A percentile compares a stretch with the other conserved stretches of the same genome.
Evolutionary conservation across 2,888 invertebrate genomes (phyloP).

Genomic region (Torymus aiolomorphi): DNA sequence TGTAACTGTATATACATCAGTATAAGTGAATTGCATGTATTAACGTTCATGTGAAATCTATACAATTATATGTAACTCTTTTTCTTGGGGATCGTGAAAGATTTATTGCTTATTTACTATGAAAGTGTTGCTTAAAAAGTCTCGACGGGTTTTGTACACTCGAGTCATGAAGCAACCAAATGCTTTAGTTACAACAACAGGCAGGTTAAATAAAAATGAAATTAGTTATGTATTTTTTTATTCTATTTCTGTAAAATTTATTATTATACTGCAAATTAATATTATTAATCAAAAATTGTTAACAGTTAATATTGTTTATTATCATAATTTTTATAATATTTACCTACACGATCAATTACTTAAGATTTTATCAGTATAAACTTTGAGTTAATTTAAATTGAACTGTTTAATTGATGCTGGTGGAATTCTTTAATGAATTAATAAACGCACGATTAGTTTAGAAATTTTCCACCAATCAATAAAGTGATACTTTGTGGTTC

Average conservation of each 20-base stretch:
- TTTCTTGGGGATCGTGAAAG: constrained; percentile 30
- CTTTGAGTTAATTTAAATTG: neutral
- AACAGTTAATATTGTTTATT: constrained; percentile 5
- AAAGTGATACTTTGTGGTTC: constrained; percentile 17
- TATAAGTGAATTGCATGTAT: neutral
- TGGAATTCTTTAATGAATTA: neutral
- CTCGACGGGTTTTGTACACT: too few species aligned
- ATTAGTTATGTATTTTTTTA: constrained; percentile 1
- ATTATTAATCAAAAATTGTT: neutral
- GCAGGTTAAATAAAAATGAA: too few species aligned
- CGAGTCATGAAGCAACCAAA: too few species aligned
- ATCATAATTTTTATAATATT: constrained; percentile 25
- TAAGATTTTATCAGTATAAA: constrained; percentile 7
- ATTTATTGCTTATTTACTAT: constrained; percentile 6
- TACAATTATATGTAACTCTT: constrained; percentile 15
- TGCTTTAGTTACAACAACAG: too few species aligned
- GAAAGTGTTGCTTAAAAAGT: constrained; percentile 9
- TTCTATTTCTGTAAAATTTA: constrained; percentile 4
- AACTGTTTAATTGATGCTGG: neutral
- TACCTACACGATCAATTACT: constrained; percentile 41
- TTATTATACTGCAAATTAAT: constrained; percentile 14
- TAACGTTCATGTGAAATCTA: neutral
- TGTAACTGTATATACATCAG: neutral
- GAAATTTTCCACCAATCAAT: constrained; percentile 18
- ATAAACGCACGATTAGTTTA: constrained; percentile 24